phyloP scores from a whole-genome alignment of 1,140 invertebrate species.

The Bilobella aurantiaca region DNA sequence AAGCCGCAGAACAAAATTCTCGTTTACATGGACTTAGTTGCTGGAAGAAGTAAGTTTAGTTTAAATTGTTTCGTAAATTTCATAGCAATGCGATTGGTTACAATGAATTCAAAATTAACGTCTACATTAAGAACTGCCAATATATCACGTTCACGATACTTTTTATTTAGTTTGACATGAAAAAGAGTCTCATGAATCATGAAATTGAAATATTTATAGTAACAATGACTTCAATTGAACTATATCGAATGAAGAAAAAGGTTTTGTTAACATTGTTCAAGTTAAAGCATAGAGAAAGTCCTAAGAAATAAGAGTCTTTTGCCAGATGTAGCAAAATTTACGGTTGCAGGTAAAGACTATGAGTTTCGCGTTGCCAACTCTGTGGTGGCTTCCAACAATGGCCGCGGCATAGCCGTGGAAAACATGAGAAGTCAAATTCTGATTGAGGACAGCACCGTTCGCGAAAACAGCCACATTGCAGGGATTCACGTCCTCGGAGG shows the following conservation, averaged over 20 bases:
- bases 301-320: background rate
- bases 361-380: slow-evolving; percentile 79
- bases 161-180: too few relatives aligned
- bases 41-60: slow-evolving; percentile 51
- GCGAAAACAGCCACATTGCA: slow-evolving; percentile 74
- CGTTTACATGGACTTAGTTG: slow-evolving; percentile 62
- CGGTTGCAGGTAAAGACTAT: slow-evolving; percentile 57
- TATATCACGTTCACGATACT: too few relatives aligned
- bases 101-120: too few relatives aligned
- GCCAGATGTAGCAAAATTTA: slow-evolving; percentile 6
- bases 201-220: too few relatives aligned
- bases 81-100: too few relatives aligned
- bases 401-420: slow-evolving; percentile 78
- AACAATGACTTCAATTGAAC: slow-evolving; percentile 63
- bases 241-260: slow-evolving; percentile 59
- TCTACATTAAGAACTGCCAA: background rate
- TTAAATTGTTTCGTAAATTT: slow-evolving; percentile 1
- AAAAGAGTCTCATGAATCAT: too few relatives aligned
- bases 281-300: too few relatives aligned
- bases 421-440: slow-evolving; percentile 69
- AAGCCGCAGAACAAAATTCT: slow-evolving; percentile 56
- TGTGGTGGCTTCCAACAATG: slow-evolving; percentile 75
- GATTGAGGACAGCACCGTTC: slow-evolving; percentile 67
- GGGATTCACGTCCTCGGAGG: slow-evolving; percentile 76
- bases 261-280: slow-evolving; percentile 22